Conservation (phyloP, 2,113 vertebrate genomes). For the Melanerpes formicivorus region DNA sequence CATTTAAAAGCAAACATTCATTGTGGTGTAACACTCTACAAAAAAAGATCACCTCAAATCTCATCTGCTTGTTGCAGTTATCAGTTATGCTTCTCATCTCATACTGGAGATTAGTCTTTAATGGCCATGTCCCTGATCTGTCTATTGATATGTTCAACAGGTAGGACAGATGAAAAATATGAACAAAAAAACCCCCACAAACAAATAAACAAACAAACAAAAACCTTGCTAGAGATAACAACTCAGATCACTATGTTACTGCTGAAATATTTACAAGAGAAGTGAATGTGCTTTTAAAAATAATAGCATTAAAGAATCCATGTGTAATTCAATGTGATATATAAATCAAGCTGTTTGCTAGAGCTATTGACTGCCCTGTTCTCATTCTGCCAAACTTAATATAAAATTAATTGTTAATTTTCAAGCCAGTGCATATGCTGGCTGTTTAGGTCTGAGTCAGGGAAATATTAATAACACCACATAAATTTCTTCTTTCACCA, state of each 20-base stretch:
- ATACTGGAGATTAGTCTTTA: conserved; percentile 13
- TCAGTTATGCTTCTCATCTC: not conserved
- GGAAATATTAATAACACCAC: conserved; percentile 48
- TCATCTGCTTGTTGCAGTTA: conserved; percentile 32
- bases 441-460: conserved; percentile 12
- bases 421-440: conserved; percentile 27
- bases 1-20: conserved; percentile 26
- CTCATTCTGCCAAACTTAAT: conserved; percentile 69
- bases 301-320: conserved; percentile 66
- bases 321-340: conserved; percentile 75
- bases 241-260: conserved; percentile 18
- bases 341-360: conserved; percentile 74
- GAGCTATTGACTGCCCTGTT: conserved; percentile 60
- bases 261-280: conserved; percentile 71
- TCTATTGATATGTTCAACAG: conserved; percentile 15
- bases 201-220: too few species aligned
- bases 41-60: conserved; percentile 47
- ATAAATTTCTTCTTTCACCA: not conserved
- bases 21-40: not conserved
- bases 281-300: conserved; percentile 50
- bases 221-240: conserved; percentile 9
- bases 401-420: conserved; percentile 78
- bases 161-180: conserved; percentile 16
- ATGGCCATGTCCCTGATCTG: not conserved
- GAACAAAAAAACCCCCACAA: not conserved